Conservation (phyloP, 2,113 vertebrate genomes). For the Gracilinanus agilis region DNA sequence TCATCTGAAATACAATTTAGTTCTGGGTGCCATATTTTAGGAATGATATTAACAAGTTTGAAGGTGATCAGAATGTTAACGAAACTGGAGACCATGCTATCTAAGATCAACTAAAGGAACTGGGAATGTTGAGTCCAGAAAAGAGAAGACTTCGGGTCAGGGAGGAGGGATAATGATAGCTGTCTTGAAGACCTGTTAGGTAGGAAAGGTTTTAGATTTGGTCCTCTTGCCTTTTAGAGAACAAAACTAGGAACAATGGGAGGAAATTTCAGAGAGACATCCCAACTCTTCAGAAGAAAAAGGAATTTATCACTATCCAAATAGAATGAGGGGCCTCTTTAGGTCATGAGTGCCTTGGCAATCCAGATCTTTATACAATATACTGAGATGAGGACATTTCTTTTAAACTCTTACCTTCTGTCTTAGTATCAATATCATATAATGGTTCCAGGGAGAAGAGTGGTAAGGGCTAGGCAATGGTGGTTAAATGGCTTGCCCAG, state of each 20-base stretch:
- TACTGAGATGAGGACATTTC: neutral
- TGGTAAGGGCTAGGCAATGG: too few species aligned
- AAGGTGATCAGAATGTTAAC: neutral
- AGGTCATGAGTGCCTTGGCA: neutral
- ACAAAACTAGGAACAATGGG: neutral
- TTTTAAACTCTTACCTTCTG: too few species aligned
- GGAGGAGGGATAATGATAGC: neutral
- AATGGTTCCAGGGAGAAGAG: too few species aligned
- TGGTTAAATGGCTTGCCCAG: too few species aligned
- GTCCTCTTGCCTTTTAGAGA: neutral
- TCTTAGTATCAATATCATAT: too few species aligned
- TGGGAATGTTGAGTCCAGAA: neutral
- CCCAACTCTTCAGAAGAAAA: neutral
- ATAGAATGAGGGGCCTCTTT: neutral
- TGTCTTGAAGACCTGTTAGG: neutral
- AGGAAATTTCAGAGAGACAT: neutral
- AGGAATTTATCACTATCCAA: neutral
- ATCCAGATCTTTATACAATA: neutral
- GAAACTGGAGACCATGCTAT: neutral
- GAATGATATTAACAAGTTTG: too few species aligned
- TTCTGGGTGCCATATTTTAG: too few species aligned
- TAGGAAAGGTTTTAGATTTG: neutral
- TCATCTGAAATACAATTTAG: too few species aligned
- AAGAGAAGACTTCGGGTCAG: neutral
- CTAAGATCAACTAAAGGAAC: neutral